These are phyloP conservation scores for Hirtodrosophila histrioides DNA, from an alignment of 2,888 invertebrate genomes.

Conservation along the genomic window DNA sequence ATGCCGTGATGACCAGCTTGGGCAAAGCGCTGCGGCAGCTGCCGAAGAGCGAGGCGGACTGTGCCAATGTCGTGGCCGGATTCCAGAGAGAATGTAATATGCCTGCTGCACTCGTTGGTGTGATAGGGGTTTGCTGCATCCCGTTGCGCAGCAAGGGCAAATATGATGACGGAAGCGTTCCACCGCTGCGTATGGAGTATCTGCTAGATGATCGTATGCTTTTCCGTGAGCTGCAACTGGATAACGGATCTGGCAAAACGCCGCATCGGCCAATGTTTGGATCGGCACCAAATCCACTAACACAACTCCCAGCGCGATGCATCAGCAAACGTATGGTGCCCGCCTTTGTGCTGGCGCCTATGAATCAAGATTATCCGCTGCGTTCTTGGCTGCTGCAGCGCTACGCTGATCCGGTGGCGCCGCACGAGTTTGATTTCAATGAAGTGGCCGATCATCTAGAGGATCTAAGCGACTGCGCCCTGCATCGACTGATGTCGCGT, in stretches of 20 bases:
- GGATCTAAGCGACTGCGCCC: constrained; percentile 77
- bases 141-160: constrained; percentile 58
- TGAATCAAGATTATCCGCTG: constrained; percentile 73
- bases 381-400: constrained; percentile 81
- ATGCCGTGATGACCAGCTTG: constrained; percentile 73
- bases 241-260: constrained; percentile 31
- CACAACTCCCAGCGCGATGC: constrained; percentile 44
- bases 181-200: constrained; percentile 75
- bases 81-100: constrained; percentile 80
- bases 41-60: constrained; percentile 71
- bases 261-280: constrained; percentile 67
- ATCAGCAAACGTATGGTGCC: constrained; percentile 68
- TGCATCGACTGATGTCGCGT: constrained; percentile 81
- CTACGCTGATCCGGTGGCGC: constrained; percentile 69
- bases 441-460: constrained; percentile 80
- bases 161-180: neutral
- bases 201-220: constrained; percentile 80
- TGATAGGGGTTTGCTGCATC: constrained; percentile 78
- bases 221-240: constrained; percentile 81
- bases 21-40: constrained; percentile 65
- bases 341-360: constrained; percentile 76
- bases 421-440: constrained; percentile 81
- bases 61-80: constrained; percentile 67
- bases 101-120: constrained; percentile 79
- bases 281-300: constrained; percentile 68